Evolutionary conservation across 1,140 invertebrate species (phyloP).

Genomic region (Monomorium pharaonis): DNA sequence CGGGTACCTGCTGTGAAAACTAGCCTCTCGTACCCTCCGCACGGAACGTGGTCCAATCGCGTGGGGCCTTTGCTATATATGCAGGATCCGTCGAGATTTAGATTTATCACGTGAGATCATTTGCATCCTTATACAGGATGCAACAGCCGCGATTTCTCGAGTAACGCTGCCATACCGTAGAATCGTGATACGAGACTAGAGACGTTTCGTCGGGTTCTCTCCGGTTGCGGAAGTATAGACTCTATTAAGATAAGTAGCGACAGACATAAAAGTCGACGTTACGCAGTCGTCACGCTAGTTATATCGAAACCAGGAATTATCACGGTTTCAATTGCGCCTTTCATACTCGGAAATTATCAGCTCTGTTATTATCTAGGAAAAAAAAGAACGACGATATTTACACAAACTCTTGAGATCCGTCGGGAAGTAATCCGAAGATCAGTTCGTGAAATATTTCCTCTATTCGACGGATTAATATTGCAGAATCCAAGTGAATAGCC

Average conservation of each 20-base stretch:
- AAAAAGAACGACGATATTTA: not conserved
- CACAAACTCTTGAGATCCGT: not conserved
- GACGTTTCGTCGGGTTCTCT: not conserved
- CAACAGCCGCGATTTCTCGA: not conserved
- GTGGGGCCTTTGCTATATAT: not conserved
- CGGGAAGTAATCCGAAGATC: not conserved
- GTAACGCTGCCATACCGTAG: not conserved
- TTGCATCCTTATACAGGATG: not conserved
- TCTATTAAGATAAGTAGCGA: conserved; percentile 21
- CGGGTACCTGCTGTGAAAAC: not conserved
- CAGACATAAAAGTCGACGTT: conserved; percentile 12
- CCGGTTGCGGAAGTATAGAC: not conserved
- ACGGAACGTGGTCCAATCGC: not conserved
- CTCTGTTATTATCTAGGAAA: not conserved
- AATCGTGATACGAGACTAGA: not conserved
- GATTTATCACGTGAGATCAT: not conserved
- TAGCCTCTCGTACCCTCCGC: not conserved
- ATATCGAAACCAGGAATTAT: not conserved
- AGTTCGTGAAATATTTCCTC: not conserved
- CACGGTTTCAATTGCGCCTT: not conserved
- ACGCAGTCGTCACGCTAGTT: conserved; percentile 6
- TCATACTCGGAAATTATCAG: not conserved
- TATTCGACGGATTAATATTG: not conserved
- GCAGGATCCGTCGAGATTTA: not conserved
- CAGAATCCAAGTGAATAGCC: not conserved